Evolutionary conservation across 2,113 vertebrate species (phyloP), one percentile per base, ranked within the genome.

Genomic region (Callionymus lyra): DNA sequence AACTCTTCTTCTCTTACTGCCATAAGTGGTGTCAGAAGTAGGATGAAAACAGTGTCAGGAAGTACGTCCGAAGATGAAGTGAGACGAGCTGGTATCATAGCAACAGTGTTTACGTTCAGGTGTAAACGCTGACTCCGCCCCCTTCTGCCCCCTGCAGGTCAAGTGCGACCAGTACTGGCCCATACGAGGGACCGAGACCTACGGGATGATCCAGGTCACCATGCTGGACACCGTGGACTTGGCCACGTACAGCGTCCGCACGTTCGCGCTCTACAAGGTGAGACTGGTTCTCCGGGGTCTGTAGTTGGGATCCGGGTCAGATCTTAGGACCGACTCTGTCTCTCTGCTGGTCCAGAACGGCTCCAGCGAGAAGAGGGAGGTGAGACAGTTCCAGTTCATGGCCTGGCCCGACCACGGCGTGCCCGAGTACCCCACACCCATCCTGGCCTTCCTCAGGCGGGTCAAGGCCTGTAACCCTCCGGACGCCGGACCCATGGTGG

Each of bases 161-260:
- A 97, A 97, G 65, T 95, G 93, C 66, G 93, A 97, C 75, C 93
- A 95, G 80, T 97, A 97, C 65, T 97, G 93, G 93, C 93, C 93
- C 0, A 75, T 79, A n/a, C 84, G 93, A 19, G 93, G 93, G 51
- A 88, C 90, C 0, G 93, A 97, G 79, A 97, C 92, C 35, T 95
- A 94, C 0, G 90, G 92, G 45, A 88, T 95, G 86, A 92, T 97
- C 74, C 93, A 97, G 70, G 93, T 94, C 77, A 90, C 90, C 6
- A 80, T 95, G 74, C 63, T 94, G 73, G 93, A 97, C 75, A 93
- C 91, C 0, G 90, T 94, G 1, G 93, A 97, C 65, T 72, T 97
- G 70, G 93, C 93, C 0, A 94, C 93, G 0, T 95, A 97, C 52
- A 93, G 91, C 0, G 87, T 95, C 41, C 90, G 93, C 44, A 97